phyloP scores from a whole-genome alignment of 2,113 vertebrate species.

The Rutilus rutilus region DNA sequence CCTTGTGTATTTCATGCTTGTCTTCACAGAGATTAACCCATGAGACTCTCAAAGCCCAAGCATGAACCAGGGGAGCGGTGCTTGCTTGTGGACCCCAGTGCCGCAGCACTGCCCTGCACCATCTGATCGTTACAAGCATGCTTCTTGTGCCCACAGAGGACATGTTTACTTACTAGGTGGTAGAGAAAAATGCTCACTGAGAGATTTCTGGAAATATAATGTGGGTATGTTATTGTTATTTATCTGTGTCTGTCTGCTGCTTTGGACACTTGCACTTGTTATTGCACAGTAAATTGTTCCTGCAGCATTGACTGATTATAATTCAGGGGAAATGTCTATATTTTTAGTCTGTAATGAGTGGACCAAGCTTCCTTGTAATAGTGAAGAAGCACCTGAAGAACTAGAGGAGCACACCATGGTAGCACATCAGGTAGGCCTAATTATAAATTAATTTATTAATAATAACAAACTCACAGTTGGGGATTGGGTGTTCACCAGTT shows the following conservation, averaged over 20 bases:
- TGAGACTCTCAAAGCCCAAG: conserved; percentile 49
- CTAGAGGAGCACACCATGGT: conserved; percentile 87
- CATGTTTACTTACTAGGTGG: conserved; percentile 84
- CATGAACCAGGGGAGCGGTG: conserved; percentile 64
- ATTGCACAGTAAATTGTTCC: not conserved
- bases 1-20: conserved; percentile 28
- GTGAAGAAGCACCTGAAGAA: conserved; percentile 79
- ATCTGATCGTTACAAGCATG: conserved; percentile 82
- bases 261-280: not conserved
- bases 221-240: conserved; percentile 74
- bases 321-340: conserved; percentile 54
- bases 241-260: not conserved
- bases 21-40: conserved; percentile 25
- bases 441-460: too few species aligned
- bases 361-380: conserved; percentile 73
- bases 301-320: not conserved
- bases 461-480: not conserved
- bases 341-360: conserved; percentile 78
- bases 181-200: conserved; percentile 65
- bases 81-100: conserved; percentile 72
- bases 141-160: conserved; percentile 73
- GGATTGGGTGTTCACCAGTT: not conserved
- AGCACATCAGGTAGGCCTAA: conserved; percentile 82
- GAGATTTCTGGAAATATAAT: conserved; percentile 86
- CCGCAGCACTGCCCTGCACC: conserved; percentile 72